Evolutionary conservation across 2,888 invertebrate genomes (phyloP).

Genomic region (Drosophila dives): DNA sequence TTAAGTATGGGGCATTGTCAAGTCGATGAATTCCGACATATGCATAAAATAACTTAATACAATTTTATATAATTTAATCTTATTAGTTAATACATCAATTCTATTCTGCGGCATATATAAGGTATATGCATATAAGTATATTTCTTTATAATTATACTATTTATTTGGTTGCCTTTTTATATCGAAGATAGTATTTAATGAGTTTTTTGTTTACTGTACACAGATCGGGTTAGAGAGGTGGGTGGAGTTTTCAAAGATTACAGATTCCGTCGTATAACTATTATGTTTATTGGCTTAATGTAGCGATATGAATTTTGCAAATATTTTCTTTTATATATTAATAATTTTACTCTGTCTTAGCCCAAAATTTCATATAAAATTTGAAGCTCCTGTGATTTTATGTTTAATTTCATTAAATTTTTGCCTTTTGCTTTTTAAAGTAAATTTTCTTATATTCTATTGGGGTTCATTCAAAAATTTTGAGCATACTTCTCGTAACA

Average conservation of each 20-base stretch:
- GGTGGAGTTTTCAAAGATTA: slow-evolving; percentile 55
- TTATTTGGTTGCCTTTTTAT: slow-evolving; percentile 7
- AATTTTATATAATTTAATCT: slow-evolving; percentile 39
- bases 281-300: slow-evolving; percentile 47
- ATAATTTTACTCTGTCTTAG: slow-evolving; percentile 28
- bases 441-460: slow-evolving; percentile 44
- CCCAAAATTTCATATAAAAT: slow-evolving; percentile 66
- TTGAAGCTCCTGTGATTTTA: slow-evolving; percentile 64
- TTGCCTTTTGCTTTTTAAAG: slow-evolving; percentile 40
- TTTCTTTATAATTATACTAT: slow-evolving; percentile 13
- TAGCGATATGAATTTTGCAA: slow-evolving; percentile 67
- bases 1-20: slow-evolving; percentile 17
- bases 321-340: slow-evolving; percentile 24
- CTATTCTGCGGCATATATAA: slow-evolving; percentile 24
- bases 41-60: slow-evolving; percentile 35
- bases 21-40: slow-evolving; percentile 44
- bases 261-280: slow-evolving; percentile 48
- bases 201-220: slow-evolving; percentile 37
- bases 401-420: background rate
- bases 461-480: slow-evolving; percentile 10
- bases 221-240: slow-evolving; percentile 48
- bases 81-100: slow-evolving; percentile 51
- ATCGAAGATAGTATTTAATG: slow-evolving; percentile 21
- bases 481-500: slow-evolving; percentile 31
- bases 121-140: slow-evolving; percentile 9